phyloP scores from a whole-genome alignment of 2,888 invertebrate genomes.

The Pomacea canaliculata region DNA sequence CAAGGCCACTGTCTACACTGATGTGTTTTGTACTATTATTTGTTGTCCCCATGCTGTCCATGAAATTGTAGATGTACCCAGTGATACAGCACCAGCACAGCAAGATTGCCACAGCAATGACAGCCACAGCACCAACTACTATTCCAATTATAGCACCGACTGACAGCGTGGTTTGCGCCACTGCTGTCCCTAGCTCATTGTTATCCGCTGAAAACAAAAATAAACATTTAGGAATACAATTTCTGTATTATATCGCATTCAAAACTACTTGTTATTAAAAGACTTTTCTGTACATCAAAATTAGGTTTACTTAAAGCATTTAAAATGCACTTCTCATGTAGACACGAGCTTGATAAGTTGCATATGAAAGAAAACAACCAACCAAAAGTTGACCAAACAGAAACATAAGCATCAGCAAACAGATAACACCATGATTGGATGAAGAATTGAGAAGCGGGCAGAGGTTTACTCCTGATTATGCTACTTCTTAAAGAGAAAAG shows the following conservation, averaged over 20 bases:
- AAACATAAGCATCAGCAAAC: no score
- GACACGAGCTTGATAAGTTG: no score
- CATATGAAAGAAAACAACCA: no score
- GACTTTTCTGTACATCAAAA: no score
- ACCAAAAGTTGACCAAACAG: no score
- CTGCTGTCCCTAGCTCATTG: slow-evolving; percentile 41
- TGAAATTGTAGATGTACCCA: slow-evolving; percentile 32
- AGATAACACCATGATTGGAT: no score
- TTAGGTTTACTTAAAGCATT: no score
- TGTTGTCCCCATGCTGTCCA: background rate
- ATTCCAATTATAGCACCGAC: slow-evolving; percentile 58
- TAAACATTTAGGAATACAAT: background rate
- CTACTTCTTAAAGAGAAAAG: no score
- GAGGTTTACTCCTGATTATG: no score
- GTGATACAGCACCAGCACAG: slow-evolving; percentile 57
- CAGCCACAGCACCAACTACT: slow-evolving; percentile 45
- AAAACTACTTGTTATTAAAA: no score
- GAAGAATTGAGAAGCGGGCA: no score
- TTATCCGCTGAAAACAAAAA: slow-evolving; percentile 42
- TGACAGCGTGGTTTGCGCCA: slow-evolving; percentile 43
- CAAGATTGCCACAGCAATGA: slow-evolving; percentile 47
- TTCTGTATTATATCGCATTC: background rate
- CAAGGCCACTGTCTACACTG: slow-evolving; percentile 21
- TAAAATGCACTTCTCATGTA: no score
- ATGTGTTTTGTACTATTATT: background rate